Evolutionary conservation across 23 tunicate genomes (phyloP), one percentile per base, ranked within the genome.

Genomic region (Ascidia mentula): DNA sequence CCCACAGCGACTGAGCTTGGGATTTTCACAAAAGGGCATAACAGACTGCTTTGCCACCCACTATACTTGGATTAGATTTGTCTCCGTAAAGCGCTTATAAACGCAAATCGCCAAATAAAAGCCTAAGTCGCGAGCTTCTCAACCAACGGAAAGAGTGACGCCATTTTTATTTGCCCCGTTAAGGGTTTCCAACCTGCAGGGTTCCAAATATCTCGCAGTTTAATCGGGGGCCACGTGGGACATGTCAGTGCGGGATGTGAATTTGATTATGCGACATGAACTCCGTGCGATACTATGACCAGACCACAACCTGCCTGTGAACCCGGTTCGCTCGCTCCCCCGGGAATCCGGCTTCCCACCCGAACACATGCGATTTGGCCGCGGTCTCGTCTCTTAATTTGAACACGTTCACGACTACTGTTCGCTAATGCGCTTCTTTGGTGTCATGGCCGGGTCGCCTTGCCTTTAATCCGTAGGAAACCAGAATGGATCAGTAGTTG

Each of bases 331-430:
- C 15, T 9, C 28, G 2, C 65, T 9, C 65, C 13, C 28, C 13
- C 24, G 65, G 65, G 65, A 53, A 53, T 53, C 24, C 65, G 28
- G 24, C 65, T 53, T 53, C 65, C 65, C 65, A 53, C 65, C 65
- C 65, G 65, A 53, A 53, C 65, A 53, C 65, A 53, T 53, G 65
- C 65, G 65, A 53, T 53, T 53, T 26, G 22, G 65, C 24, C 22
- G 24, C 24, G 65, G 22, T 28, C 65, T 9, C 65, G 65, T 28
- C 65, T 53, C 24, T 28, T 53, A 9, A 53, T 53, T 53, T 28
- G 24, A 53, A 53, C 65, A 53, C 24, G 65, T 53, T 53, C 24
- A 28, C 65, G 22, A 53, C 22, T 53, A 53, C 13, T n/a, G 65
- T 53, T 53, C 24, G 65, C 65, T 53, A 53, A 53, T 53, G 24